Conservation (phyloP, 2,113 vertebrate genomes). For the Paedocypris sp. region DNA sequence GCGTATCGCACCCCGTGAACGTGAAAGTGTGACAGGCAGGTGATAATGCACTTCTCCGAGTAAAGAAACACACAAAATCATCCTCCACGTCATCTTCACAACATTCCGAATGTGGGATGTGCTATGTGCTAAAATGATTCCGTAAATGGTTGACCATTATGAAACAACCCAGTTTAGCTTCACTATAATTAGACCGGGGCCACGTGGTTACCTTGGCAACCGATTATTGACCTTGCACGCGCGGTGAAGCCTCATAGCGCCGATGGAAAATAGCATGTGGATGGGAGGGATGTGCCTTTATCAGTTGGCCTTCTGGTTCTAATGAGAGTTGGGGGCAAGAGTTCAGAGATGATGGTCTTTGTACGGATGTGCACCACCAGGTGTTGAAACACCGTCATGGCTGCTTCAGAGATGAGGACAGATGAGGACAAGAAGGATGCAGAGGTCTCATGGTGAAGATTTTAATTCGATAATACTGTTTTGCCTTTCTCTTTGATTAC, state of each 20-base stretch:
- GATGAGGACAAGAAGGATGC: neutral
- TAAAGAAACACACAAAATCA: neutral
- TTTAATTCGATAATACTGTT: neutral
- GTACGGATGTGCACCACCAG: neutral
- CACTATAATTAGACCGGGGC: conserved; percentile 6
- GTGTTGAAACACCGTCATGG: neutral
- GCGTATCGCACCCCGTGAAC: neutral
- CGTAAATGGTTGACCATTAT: neutral
- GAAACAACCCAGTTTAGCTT: conserved; percentile 11
- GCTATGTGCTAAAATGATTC: too few species aligned
- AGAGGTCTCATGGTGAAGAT: neutral
- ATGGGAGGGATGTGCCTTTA: neutral
- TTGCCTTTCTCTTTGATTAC: neutral
- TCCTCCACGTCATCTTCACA: neutral
- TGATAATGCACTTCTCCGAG: neutral
- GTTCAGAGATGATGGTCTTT: neutral
- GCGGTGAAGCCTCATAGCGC: neutral
- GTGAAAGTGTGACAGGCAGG: neutral
- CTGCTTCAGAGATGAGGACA: neutral
- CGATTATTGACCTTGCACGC: neutral
- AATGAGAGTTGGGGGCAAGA: neutral
- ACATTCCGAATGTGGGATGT: too few species aligned
- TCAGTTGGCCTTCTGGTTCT: neutral
- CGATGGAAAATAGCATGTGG: neutral
- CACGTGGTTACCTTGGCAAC: neutral